Conservation (phyloP, 2,888 invertebrate genomes). For the Desoria tigrina region DNA sequence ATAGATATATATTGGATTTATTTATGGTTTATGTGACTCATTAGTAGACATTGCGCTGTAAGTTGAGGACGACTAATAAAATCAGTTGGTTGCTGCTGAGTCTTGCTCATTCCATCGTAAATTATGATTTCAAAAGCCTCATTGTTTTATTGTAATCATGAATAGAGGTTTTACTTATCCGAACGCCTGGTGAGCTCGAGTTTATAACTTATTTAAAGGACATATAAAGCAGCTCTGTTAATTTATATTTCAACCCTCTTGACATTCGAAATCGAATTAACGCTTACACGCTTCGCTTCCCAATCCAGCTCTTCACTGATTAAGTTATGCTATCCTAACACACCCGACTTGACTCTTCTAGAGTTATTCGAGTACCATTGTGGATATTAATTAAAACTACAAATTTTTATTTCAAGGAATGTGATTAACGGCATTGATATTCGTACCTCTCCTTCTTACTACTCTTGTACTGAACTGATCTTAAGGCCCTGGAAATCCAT, state of each 20-base stretch:
- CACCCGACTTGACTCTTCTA: too few relatives aligned
- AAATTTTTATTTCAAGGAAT: too few relatives aligned
- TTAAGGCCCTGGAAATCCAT: too few relatives aligned
- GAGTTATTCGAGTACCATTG: too few relatives aligned
- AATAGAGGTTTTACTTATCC: background rate
- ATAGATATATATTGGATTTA: background rate
- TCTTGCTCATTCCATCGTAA: slow-evolving; percentile 8
- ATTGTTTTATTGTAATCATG: slow-evolving; percentile 7
- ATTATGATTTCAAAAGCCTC: slow-evolving; percentile 8
- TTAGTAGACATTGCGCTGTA: background rate
- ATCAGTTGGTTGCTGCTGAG: background rate
- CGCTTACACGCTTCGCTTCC: background rate
- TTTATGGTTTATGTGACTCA: slow-evolving; percentile 7
- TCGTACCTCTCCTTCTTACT: too few relatives aligned
- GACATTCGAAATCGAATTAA: slow-evolving; percentile 11
- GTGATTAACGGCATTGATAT: too few relatives aligned
- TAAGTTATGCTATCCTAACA: too few relatives aligned
- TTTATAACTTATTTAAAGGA: too few relatives aligned
- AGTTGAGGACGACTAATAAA: slow-evolving; percentile 1
- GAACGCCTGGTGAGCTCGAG: background rate
- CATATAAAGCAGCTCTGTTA: background rate
- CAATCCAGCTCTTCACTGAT: too few relatives aligned
- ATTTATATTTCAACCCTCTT: background rate
- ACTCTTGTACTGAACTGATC: too few relatives aligned
- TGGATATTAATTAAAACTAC: too few relatives aligned